These are phyloP conservation scores for Catostomus latipinnis DNA, from an alignment of 2,797 vertebrate genomes.

Conservation along the genomic window DNA sequence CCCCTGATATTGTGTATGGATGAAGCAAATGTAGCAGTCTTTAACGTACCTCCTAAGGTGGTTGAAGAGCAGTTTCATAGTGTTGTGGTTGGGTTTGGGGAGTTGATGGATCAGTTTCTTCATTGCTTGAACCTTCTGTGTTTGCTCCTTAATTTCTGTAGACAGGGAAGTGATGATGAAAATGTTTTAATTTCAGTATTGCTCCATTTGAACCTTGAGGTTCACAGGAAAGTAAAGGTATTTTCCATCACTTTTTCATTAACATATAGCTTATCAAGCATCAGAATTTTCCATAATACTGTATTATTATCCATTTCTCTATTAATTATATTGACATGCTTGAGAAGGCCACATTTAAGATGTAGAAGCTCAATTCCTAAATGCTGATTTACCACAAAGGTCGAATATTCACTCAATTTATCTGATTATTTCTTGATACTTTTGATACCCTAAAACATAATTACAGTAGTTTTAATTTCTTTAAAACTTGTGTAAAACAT, in stretches of 20 bases:
- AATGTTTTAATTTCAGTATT: slow-evolving; percentile 41
- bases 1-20: background rate
- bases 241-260: slow-evolving; percentile 45
- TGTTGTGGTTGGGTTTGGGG: slow-evolving; percentile 89
- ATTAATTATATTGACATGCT: slow-evolving; percentile 43
- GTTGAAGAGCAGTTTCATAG: slow-evolving; percentile 88
- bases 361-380: slow-evolving; percentile 12
- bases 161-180: slow-evolving; percentile 63
- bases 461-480: background rate
- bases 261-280: slow-evolving; percentile 43
- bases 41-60: slow-evolving; percentile 88
- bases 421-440: slow-evolving; percentile 10
- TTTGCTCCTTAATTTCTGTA: slow-evolving; percentile 84
- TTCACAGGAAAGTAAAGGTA: slow-evolving; percentile 48
- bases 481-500: too few relatives aligned
- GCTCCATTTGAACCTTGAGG: slow-evolving; percentile 31
- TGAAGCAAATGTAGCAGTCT: background rate
- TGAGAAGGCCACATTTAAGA: slow-evolving; percentile 16
- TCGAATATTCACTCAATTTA: slow-evolving; percentile 6
- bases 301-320: slow-evolving; percentile 43
- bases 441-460: background rate
- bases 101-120: slow-evolving; percentile 85
- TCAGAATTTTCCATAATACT: slow-evolving; percentile 32
- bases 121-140: slow-evolving; percentile 78
- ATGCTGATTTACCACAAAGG: slow-evolving; percentile 24